Conservation (phyloP, 2,888 invertebrate genomes). For the Agrotis puta region DNA sequence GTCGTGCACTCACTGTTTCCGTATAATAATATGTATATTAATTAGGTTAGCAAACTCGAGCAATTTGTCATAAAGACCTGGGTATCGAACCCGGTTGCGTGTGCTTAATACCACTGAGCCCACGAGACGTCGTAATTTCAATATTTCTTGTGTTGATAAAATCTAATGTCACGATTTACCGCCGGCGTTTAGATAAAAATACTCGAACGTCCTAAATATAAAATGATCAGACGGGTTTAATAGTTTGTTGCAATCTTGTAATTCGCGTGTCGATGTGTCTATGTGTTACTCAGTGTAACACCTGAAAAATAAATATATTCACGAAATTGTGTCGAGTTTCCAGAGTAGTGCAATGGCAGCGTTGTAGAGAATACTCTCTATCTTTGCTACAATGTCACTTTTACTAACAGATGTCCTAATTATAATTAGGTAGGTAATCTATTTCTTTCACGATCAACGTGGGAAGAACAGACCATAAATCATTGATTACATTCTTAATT, state of each 20-base stretch:
- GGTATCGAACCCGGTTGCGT: slow-evolving; percentile 33
- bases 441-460: slow-evolving; percentile 31
- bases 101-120: slow-evolving; percentile 11
- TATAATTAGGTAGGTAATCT: not conserved
- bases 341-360: slow-evolving; percentile 11
- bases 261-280: not conserved
- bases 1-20: not conserved
- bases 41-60: not conserved
- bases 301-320: slow-evolving; percentile 19
- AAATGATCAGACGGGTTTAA: slow-evolving; percentile 16
- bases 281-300: not conserved
- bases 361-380: no score
- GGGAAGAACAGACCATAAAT: slow-evolving; percentile 12
- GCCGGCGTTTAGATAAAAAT: slow-evolving; percentile 40
- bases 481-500: slow-evolving; percentile 7
- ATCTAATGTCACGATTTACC: slow-evolving; percentile 17
- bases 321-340: slow-evolving; percentile 36
- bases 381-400: not conserved
- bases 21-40: not conserved
- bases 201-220: slow-evolving; percentile 34
- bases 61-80: not conserved
- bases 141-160: slow-evolving; percentile 25
- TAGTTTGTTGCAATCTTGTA: slow-evolving; percentile 16
- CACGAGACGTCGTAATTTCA: not conserved
- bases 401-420: slow-evolving; percentile 2